Evolutionary conservation across 35 echinoderm and acorn worm genomes (phyloP).

Genomic region (Heliocidaris tuberculata): DNA sequence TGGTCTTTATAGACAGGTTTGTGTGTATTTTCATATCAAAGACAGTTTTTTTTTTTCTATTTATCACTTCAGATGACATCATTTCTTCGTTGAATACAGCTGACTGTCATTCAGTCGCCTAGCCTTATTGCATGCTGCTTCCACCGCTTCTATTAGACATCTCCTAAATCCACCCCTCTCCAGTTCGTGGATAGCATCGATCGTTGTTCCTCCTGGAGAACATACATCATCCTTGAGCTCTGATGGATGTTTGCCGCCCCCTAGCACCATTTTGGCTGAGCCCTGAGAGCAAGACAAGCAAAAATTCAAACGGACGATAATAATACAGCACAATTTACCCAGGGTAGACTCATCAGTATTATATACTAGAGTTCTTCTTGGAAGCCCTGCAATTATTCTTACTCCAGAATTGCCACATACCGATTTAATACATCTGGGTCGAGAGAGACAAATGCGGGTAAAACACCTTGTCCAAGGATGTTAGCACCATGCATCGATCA

Average conservation of each 20-base stretch:
- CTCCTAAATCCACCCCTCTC: conserved; percentile 80
- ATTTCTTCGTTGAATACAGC: conserved; percentile 11
- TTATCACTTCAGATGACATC: not conserved
- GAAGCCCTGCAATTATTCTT: too few species aligned
- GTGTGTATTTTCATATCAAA: too few species aligned
- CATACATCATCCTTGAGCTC: conserved; percentile 87
- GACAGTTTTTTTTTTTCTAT: too few species aligned
- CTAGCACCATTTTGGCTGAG: conserved; percentile 72
- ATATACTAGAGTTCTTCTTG: too few species aligned
- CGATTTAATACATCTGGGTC: too few species aligned
- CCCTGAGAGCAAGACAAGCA: conserved; percentile 36
- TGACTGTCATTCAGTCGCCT: conserved; percentile 55
- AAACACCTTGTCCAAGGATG: too few species aligned
- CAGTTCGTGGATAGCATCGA: conserved; percentile 72
- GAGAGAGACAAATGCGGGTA: too few species aligned
- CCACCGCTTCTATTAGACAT: conserved; percentile 81
- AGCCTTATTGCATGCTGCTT: conserved; percentile 64
- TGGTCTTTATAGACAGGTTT: too few species aligned
- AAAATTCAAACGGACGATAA: not conserved
- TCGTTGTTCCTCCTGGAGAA: conserved; percentile 80
- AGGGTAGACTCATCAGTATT: too few species aligned
- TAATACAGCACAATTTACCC: too few species aligned
- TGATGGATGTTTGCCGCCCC: conserved; percentile 63
- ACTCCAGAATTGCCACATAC: too few species aligned
- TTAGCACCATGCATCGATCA: too few species aligned